A percentile compares a stretch with the other conserved stretches of the same genome.
Conservation (phyloP, 2,113 vertebrate species). For the Psittacara wagleri region DNA sequence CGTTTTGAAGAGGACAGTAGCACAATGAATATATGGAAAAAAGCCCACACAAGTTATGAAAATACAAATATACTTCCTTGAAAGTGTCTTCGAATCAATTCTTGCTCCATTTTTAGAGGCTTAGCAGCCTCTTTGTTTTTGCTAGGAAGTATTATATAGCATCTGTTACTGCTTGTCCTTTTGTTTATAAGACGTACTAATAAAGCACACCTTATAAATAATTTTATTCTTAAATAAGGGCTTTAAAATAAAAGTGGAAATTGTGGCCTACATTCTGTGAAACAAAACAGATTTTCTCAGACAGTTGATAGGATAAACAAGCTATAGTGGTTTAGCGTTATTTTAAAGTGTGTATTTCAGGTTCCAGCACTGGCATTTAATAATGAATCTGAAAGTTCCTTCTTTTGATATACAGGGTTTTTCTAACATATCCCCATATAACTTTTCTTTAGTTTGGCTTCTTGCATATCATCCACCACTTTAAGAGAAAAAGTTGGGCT, state of each 20-base stretch:
- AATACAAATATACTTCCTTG: not conserved
- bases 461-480: not conserved
- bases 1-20: not conserved
- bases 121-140: not conserved
- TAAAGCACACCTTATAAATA: not conserved
- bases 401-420: not conserved
- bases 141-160: not conserved
- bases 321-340: not conserved
- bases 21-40: not conserved
- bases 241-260: not conserved
- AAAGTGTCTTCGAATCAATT: not conserved
- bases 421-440: not conserved
- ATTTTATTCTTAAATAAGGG: not conserved
- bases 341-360: not conserved
- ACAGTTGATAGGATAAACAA: not conserved
- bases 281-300: not conserved
- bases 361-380: not conserved
- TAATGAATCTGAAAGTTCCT: not conserved
- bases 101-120: not conserved
- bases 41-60: not conserved
- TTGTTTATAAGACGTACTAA: not conserved
- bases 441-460: not conserved
- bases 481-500: not conserved
- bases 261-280: not conserved
- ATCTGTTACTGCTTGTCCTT: conserved; percentile 1